Conservation (phyloP, 2,113 vertebrate genomes). For the Tragelaphus imberbis region DNA sequence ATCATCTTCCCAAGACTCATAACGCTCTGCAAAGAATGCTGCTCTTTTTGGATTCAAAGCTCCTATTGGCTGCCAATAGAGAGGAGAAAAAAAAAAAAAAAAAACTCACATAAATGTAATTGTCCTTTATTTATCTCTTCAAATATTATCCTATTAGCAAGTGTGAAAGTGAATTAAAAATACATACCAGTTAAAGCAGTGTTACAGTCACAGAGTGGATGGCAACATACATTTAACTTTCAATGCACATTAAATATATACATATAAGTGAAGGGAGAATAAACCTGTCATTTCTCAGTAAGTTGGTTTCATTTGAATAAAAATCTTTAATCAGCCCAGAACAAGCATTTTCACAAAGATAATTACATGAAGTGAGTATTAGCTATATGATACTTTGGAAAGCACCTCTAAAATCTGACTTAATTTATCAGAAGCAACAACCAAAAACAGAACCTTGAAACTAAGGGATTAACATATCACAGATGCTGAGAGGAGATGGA, state of each 20-base stretch:
- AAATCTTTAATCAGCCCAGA: not conserved
- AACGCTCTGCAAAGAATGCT: constrained; percentile 94
- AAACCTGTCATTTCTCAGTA: not conserved
- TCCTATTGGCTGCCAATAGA: constrained; percentile 87
- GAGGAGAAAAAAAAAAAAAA: constrained; percentile 44
- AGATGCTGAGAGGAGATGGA: not conserved
- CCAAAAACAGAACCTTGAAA: not conserved
- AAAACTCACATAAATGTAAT: not conserved
- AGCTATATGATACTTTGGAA: not conserved
- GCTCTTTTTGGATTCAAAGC: constrained; percentile 98
- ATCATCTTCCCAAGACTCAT: constrained; percentile 96
- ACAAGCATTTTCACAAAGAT: not conserved
- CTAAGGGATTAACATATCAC: not conserved
- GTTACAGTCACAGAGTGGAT: not conserved
- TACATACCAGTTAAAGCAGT: not conserved
- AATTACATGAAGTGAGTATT: not conserved
- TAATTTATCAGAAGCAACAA: constrained; percentile 28
- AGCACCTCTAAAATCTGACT: not conserved
- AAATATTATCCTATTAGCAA: not conserved
- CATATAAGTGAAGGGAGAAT: not conserved
- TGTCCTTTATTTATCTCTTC: not conserved
- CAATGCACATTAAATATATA: not conserved
- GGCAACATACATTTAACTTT: not conserved
- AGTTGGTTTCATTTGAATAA: not conserved
- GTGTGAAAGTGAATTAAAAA: not conserved